A percentile compares a stretch with the other conserved stretches of the same genome.
Evolutionary conservation across 2,113 vertebrate species (phyloP).

Genomic region (Dipodomys merriami): DNA sequence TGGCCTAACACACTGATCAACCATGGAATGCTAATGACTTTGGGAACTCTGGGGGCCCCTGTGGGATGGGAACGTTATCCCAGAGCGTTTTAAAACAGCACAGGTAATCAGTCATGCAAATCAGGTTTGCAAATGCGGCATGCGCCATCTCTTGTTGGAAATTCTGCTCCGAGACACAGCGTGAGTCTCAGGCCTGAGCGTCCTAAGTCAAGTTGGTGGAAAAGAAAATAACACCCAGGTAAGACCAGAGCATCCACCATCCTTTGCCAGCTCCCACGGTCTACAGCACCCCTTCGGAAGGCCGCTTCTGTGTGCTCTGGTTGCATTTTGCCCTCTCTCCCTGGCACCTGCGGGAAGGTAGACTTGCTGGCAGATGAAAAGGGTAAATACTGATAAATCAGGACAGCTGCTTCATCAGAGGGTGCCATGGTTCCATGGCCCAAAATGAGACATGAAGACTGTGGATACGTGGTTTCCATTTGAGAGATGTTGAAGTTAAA

Average conservation of each 20-base stretch:
- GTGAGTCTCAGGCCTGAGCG: constrained; percentile 20
- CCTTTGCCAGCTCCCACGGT: not conserved
- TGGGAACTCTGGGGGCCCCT: constrained; percentile 71
- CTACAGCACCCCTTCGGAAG: too few relatives aligned
- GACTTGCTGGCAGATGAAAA: too few relatives aligned
- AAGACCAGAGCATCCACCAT: too few relatives aligned
- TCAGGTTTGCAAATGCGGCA: constrained; percentile 29
- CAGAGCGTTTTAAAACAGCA: constrained; percentile 63
- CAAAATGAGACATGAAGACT: too few relatives aligned
- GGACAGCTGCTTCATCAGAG: too few relatives aligned
- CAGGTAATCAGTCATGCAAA: constrained; percentile 52
- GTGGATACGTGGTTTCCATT: too few relatives aligned
- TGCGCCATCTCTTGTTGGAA: constrained; percentile 12
- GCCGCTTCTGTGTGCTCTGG: too few relatives aligned
- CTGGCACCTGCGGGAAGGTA: too few relatives aligned
- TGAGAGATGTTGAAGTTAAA: too few relatives aligned
- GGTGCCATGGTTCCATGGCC: too few relatives aligned
- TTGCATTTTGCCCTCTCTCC: too few relatives aligned
- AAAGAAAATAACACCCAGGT: not conserved
- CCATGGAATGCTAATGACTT: constrained; percentile 70
- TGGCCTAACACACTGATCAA: constrained; percentile 75
- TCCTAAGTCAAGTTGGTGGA: not conserved
- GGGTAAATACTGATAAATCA: too few relatives aligned
- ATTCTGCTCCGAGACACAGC: not conserved
- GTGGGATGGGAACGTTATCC: constrained; percentile 62